phyloP scores from a whole-genome alignment of 2,797 vertebrate species.

The Ctenosaura bakeri region DNA sequence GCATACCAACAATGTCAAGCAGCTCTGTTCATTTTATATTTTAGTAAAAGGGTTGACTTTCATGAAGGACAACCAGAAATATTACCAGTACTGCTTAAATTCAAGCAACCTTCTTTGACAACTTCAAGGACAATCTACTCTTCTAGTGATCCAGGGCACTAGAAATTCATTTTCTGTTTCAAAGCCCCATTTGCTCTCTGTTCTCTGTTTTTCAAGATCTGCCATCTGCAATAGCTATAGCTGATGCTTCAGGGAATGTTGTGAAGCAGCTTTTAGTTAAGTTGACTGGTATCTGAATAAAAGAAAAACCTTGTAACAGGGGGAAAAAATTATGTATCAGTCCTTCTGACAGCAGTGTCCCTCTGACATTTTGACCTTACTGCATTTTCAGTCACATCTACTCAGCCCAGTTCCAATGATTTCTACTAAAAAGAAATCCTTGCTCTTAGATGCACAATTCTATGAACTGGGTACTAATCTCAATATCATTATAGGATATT shows the following conservation, averaged over 20 bases:
- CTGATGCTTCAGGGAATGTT: slow-evolving; percentile 16
- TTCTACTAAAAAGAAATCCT: neutral
- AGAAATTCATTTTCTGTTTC: neutral
- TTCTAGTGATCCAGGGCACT: neutral
- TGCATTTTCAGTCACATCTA: neutral
- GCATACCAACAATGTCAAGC: neutral
- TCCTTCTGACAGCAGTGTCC: too few species aligned
- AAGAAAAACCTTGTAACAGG: slow-evolving; percentile 31
- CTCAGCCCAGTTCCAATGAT: neutral
- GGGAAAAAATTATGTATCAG: slow-evolving; percentile 7
- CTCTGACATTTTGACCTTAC: neutral
- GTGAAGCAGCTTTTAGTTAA: slow-evolving; percentile 25
- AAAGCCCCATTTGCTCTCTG: neutral
- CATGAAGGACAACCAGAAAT: neutral
- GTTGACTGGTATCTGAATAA: slow-evolving; percentile 14
- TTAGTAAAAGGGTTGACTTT: neutral
- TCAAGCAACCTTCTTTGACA: neutral
- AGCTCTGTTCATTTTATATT: neutral
- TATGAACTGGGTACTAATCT: neutral
- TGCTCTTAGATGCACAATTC: neutral
- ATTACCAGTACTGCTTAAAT: neutral
- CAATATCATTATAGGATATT: neutral
- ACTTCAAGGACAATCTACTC: neutral
- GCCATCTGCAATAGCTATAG: neutral
- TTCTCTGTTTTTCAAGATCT: slow-evolving; percentile 37